Conservation (phyloP, 2,113 vertebrate genomes). For the Eurypyga helias region DNA sequence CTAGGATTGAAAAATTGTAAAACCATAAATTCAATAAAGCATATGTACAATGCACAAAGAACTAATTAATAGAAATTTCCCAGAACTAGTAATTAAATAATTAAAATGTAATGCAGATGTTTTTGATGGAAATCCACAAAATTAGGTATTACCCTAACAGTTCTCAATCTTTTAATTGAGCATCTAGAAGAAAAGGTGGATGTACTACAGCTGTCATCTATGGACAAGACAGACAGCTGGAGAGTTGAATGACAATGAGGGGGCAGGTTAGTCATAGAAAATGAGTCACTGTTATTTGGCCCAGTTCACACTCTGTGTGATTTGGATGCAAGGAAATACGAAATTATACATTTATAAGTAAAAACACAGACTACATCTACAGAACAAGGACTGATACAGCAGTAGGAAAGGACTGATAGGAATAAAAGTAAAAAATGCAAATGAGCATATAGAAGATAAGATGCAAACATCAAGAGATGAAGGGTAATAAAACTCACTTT, state of each 20-base stretch:
- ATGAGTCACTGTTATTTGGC: not conserved
- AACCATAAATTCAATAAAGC: not conserved
- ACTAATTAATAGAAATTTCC: slow-evolving; percentile 2
- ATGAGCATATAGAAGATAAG: not conserved
- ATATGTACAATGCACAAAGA: not conserved
- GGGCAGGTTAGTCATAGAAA: not conserved
- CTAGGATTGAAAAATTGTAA: not conserved
- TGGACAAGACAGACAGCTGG: not conserved
- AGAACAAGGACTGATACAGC: not conserved
- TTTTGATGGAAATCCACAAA: not conserved
- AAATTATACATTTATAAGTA: not conserved
- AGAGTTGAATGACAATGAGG: not conserved
- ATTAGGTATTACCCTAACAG: not conserved
- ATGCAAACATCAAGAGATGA: not conserved
- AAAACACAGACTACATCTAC: not conserved
- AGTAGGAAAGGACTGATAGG: not conserved
- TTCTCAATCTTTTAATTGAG: not conserved
- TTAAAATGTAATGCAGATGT: not conserved
- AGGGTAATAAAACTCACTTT: not conserved
- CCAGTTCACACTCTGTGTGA: not conserved
- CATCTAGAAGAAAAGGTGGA: not conserved
- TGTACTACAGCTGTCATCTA: not conserved
- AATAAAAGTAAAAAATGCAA: not conserved
- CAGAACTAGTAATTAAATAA: not conserved
- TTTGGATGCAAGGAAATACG: not conserved